Percentiles rank a stretch among this genome's conserved stretches.
phyloP scores from a whole-genome alignment of 1,140 invertebrate species.

The Drosophila ercepeae region DNA sequence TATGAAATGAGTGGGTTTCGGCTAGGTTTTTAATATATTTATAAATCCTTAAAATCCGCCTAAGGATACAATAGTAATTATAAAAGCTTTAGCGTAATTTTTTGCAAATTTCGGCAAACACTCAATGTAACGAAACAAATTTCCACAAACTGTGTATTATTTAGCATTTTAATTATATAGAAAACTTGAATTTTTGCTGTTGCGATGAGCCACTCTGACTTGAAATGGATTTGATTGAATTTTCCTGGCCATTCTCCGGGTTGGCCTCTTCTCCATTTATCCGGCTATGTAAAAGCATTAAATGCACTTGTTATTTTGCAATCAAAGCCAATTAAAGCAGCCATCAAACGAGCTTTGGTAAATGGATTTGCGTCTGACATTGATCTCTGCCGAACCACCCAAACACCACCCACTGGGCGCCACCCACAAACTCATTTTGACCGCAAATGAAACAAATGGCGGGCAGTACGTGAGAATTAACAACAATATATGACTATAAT shows the following conservation, averaged over 20 bases:
- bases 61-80: too few relatives aligned
- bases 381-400: constrained; percentile 35
- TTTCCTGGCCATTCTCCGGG: neutral
- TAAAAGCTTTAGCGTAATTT: too few relatives aligned
- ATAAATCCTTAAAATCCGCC: too few relatives aligned
- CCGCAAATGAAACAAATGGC: constrained; percentile 40
- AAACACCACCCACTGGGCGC: neutral
- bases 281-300: constrained; percentile 22
- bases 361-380: constrained; percentile 57
- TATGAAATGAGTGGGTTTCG: neutral
- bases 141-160: too few relatives aligned
- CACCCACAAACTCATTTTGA: constrained; percentile 4
- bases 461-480: constrained; percentile 24
- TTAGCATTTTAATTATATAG: too few relatives aligned
- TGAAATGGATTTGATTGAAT: neutral
- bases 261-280: neutral
- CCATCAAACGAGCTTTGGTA: constrained; percentile 62
- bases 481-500: constrained; percentile 49
- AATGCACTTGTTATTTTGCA: constrained; percentile 78
- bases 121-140: neutral
- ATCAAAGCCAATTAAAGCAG: constrained; percentile 71
- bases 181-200: neutral
- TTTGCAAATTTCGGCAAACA: too few relatives aligned
- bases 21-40: neutral
- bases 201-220: neutral